These are phyloP conservation scores for Desmophyllum pertusum DNA, from an alignment of 92 coral and sea anemone species.

Conservation along the genomic window DNA sequence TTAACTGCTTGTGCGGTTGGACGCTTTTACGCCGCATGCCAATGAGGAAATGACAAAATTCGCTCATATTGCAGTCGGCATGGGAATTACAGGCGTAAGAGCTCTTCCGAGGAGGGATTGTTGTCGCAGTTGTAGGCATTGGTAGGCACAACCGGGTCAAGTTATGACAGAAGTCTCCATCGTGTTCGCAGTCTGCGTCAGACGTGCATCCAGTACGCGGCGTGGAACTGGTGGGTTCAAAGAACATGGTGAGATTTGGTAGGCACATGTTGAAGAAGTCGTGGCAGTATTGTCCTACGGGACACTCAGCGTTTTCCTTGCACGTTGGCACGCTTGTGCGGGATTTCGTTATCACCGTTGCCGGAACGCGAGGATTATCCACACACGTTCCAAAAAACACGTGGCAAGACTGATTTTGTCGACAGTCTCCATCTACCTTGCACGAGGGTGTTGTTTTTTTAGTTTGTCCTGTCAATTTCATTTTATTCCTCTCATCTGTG, in stretches of 20 bases:
- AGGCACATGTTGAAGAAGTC: constrained; percentile 60
- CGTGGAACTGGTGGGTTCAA: constrained; percentile 33
- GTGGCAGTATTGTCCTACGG: constrained; percentile 58
- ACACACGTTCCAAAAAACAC: constrained; percentile 46
- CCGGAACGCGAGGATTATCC: constrained; percentile 35
- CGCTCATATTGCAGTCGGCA: constrained; percentile 62
- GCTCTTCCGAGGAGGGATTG: constrained; percentile 19
- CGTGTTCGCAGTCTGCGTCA: constrained; percentile 22
- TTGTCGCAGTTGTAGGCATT: constrained; percentile 19
- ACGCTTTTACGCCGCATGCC: constrained; percentile 27
- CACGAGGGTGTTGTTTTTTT: constrained; percentile 31
- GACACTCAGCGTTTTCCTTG: constrained; percentile 42
- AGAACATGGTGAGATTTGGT: constrained; percentile 25
- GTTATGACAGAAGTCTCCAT: constrained; percentile 66
- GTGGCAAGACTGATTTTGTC: constrained; percentile 54
- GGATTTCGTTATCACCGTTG: constrained; percentile 30
- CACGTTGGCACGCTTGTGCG: constrained; percentile 21
- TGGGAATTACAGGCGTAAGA: constrained; percentile 52
- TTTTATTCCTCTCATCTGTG: constrained; percentile 24
- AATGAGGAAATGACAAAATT: constrained; percentile 60
- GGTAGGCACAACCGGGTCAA: constrained; percentile 49
- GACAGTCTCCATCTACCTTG: constrained; percentile 43
- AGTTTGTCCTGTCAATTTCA: constrained; percentile 28
- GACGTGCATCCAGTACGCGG: constrained; percentile 28
- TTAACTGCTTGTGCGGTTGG: constrained; percentile 10